These are phyloP conservation scores for Omphaloscelis lunosa DNA, from an alignment of 2,888 invertebrate species.

Conservation along the genomic window DNA sequence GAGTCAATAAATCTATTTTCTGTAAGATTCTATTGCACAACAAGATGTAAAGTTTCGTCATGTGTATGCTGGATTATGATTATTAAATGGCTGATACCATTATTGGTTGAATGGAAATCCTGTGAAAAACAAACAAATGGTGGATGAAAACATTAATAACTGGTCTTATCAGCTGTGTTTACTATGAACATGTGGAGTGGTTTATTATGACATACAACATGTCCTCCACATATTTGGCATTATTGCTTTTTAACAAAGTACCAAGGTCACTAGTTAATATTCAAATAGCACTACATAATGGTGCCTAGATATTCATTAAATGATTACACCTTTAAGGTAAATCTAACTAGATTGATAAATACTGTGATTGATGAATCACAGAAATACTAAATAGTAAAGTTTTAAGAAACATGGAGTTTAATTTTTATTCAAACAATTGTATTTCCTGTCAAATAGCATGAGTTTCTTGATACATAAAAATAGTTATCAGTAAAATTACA, in stretches of 20 bases:
- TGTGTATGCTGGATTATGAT: slow-evolving; percentile 38
- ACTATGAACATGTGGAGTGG: slow-evolving; percentile 63
- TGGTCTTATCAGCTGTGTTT: slow-evolving; percentile 66
- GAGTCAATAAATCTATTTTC: slow-evolving; percentile 63
- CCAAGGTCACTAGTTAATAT: slow-evolving; percentile 34
- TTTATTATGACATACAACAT: slow-evolving; percentile 57
- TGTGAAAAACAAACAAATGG: slow-evolving; percentile 30
- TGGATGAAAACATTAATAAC: slow-evolving; percentile 34
- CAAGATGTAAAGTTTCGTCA: slow-evolving; percentile 77
- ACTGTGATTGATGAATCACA: neutral
- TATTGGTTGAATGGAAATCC: slow-evolving; percentile 4
- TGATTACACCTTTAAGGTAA: neutral
- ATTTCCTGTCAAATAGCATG: neutral
- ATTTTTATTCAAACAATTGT: neutral
- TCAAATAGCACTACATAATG: neutral
- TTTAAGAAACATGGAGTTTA: neutral
- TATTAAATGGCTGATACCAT: slow-evolving; percentile 3
- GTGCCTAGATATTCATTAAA: neutral
- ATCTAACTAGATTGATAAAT: neutral
- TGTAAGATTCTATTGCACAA: slow-evolving; percentile 79
- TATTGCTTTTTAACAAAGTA: slow-evolving; percentile 9
- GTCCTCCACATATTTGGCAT: slow-evolving; percentile 30
- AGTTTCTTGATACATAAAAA: slow-evolving; percentile 2
- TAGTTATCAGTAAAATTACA: slow-evolving; percentile 23
- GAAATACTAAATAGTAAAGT: neutral